Evolutionary conservation across 2,797 vertebrate species (phyloP).

Genomic region (Hirundo rustica): DNA sequence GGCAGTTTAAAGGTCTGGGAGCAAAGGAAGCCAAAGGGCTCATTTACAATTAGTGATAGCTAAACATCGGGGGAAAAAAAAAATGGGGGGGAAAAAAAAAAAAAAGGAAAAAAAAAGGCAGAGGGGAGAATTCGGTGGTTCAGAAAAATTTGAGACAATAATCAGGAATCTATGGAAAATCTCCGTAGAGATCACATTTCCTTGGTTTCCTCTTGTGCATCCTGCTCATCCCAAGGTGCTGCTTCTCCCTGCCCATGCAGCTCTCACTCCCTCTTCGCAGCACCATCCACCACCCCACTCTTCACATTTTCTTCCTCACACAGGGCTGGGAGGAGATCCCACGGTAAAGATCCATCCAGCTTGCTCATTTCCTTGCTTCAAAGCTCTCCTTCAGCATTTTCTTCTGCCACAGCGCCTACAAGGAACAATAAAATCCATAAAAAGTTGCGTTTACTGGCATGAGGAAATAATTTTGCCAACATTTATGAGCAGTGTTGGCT

Average conservation of each 20-base stretch:
- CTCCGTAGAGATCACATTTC: not conserved
- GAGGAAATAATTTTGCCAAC: not conserved
- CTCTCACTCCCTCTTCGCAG: not conserved
- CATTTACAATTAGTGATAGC: constrained; percentile 15
- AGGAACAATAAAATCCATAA: constrained; percentile 40
- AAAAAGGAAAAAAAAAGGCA: accelerated
- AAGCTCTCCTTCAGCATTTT: constrained; percentile 2
- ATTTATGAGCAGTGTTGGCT: not conserved
- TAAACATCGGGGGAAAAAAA: not conserved
- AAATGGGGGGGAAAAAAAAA: not conserved
- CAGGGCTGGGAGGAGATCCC: not conserved
- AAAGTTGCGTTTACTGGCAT: not conserved
- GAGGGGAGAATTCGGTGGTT: not conserved
- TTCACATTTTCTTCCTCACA: not conserved
- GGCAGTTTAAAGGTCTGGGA: constrained; percentile 24
- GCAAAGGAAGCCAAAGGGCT: constrained; percentile 17
- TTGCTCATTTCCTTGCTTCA: constrained; percentile 29
- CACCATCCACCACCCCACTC: not conserved
- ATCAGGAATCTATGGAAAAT: not conserved
- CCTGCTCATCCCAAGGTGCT: not conserved
- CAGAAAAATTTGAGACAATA: not conserved
- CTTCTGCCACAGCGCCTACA: not conserved
- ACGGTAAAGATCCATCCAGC: not conserved
- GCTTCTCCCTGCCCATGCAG: not conserved
- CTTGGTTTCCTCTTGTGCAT: not conserved